Evolutionary conservation across 1,140 invertebrate genomes (phyloP), one percentile per base, ranked within the genome.

Genomic region (Orius insidiosus): DNA sequence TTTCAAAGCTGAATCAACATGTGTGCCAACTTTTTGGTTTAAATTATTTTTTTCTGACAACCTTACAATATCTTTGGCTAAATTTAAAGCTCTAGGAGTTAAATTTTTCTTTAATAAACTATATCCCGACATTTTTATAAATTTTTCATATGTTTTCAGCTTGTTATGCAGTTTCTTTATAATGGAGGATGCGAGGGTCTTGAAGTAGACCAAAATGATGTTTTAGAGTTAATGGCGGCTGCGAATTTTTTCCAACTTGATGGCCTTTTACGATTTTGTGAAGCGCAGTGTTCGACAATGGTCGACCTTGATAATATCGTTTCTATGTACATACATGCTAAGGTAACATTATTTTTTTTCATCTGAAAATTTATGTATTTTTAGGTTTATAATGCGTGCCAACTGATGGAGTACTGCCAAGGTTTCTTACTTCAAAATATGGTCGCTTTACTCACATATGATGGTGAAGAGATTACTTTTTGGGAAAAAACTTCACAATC

Each of bases 151-250:
- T 47, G 51, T 67, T 65, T n/a, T 31, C 60, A 92, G 82, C 72
- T 87, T 69, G 84, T 92, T 2, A 90, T 92, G 85, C 80, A 90
- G 59, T 90, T 85, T 63, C 66, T 93, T 14, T 93, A 93, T 60
- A 84, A 87, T 53, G 86, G 87, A 11, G 84, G 84, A 13, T 84
- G 80, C 57, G 72, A 76, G 39, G 75, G 74, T 1, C 63, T 87
- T 32, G 73, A 83, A 53, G 77, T 86, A 1, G 75, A 80, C 36
- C 75, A 80, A 38, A 74, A 72, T 42, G 85, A 90, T 56, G 77
- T 90, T 24, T 63, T 90, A 46, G 86, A 90, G 59, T 62, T 92
- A 34, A 85, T 92, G 76, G 85, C 85, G 3, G 86, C 86, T 1
- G 85, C 87, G 0, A 87, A 87, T 57, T 92, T 89, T 63, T 92